A percentile compares a stretch with the other conserved stretches of the same genome.
phyloP scores from a whole-genome alignment of 2,113 vertebrate species.

The Petromus typicus region DNA sequence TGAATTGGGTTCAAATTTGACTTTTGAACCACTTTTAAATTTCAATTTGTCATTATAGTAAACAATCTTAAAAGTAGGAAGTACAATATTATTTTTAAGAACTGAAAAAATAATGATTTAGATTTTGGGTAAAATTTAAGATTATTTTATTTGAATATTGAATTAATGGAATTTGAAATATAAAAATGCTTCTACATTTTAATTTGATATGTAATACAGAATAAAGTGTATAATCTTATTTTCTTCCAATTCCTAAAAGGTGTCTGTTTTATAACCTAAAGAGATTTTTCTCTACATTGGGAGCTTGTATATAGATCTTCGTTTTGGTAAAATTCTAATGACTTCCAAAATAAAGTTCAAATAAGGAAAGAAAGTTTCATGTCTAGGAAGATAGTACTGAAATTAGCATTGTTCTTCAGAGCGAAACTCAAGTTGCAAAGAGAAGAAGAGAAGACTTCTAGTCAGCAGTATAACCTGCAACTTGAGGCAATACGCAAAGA shows the following conservation, averaged over 20 bases:
- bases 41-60: conserved; percentile 16
- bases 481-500: background rate
- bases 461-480: background rate
- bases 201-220: background rate
- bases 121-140: conserved; percentile 28
- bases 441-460: background rate
- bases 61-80: background rate
- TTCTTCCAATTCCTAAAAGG: background rate
- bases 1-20: background rate
- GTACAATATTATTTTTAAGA: background rate
- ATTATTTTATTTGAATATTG: conserved; percentile 1
- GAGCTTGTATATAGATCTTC: background rate
- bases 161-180: conserved; percentile 9
- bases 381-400: background rate
- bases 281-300: background rate
- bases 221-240: background rate
- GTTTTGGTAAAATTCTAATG: background rate
- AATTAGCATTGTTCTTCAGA: background rate
- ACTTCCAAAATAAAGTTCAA: conserved; percentile 11
- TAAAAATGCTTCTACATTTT: background rate
- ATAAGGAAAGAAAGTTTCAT: background rate
- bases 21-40: background rate
- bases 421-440: background rate
- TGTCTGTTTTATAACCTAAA: background rate
- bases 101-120: conserved; percentile 22